Conservation (phyloP, 2,113 vertebrate genomes). For the Oceanodroma tethys region DNA sequence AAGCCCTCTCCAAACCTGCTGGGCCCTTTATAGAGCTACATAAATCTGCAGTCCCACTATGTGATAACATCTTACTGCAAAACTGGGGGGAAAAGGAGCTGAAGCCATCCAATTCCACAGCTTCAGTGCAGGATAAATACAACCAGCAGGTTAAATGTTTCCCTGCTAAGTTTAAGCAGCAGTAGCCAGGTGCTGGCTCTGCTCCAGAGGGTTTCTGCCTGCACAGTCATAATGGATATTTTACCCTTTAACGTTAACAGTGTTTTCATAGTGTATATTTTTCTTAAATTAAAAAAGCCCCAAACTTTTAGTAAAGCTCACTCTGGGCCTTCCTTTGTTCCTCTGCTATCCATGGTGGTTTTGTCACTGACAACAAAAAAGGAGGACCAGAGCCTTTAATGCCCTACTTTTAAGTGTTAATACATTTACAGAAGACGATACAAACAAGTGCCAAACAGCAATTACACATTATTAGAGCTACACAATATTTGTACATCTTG, state of each 20-base stretch:
- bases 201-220: not conserved
- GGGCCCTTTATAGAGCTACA: not conserved
- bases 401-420: not conserved
- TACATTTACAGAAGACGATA: constrained; percentile 40
- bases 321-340: not conserved
- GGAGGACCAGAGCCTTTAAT: constrained; percentile 22
- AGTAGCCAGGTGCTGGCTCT: not conserved
- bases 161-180: not conserved
- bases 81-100: not conserved
- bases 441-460: constrained; percentile 42
- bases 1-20: not conserved
- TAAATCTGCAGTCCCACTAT: not conserved
- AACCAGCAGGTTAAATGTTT: not conserved
- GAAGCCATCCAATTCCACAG: not conserved
- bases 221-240: not conserved
- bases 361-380: constrained; percentile 5
- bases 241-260: not conserved
- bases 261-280: not conserved
- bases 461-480: constrained; percentile 61
- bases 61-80: not conserved
- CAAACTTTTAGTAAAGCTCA: not conserved
- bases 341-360: not conserved
- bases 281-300: not conserved
- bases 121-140: not conserved
- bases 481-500: constrained; percentile 38